Conservation (phyloP, 2,888 invertebrate genomes). For the Drosophila anomalipes region DNA sequence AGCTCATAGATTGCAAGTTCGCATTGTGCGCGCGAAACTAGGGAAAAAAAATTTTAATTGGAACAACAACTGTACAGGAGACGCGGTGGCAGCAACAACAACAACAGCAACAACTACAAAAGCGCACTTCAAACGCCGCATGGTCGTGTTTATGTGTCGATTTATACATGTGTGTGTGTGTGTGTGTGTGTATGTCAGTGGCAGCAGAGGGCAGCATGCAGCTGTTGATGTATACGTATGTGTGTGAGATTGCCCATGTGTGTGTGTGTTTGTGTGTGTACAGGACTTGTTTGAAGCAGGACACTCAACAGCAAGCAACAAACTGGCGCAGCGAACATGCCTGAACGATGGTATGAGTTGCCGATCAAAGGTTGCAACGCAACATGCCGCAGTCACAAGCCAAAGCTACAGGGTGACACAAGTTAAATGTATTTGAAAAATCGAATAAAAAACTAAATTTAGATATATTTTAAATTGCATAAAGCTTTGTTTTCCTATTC, state of each 20-base stretch:
- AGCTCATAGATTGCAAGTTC: conserved; percentile 72
- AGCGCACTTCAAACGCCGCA: conserved; percentile 72
- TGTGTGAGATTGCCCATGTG: conserved; percentile 7
- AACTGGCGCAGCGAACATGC: conserved; percentile 31
- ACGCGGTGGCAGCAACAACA: conserved; percentile 50
- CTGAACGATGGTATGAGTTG: background rate
- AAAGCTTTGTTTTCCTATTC: rapidly evolving
- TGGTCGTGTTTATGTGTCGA: conserved; percentile 45
- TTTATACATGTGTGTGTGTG: conserved; percentile 8
- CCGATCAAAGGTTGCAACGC: conserved; percentile 7
- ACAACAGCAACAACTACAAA: conserved; percentile 62
- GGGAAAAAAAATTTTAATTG: conserved; percentile 82
- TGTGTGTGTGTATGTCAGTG: conserved; percentile 18
- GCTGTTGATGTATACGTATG: conserved; percentile 42
- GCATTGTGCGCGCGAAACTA: conserved; percentile 82
- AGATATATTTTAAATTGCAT: background rate
- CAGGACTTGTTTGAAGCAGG: conserved; percentile 75
- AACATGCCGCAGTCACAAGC: conserved; percentile 25
- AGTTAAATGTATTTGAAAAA: background rate
- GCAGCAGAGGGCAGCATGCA: conserved; percentile 59
- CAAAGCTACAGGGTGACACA: conserved; percentile 49
- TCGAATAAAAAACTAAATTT: background rate
- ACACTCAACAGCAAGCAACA: conserved; percentile 29
- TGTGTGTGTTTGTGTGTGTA: conserved; percentile 24
- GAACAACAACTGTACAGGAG: conserved; percentile 83